Percentiles rank a stretch among this genome's conserved stretches.
Evolutionary conservation across 1,140 invertebrate genomes (phyloP).

Genomic region (Musca domestica): DNA sequence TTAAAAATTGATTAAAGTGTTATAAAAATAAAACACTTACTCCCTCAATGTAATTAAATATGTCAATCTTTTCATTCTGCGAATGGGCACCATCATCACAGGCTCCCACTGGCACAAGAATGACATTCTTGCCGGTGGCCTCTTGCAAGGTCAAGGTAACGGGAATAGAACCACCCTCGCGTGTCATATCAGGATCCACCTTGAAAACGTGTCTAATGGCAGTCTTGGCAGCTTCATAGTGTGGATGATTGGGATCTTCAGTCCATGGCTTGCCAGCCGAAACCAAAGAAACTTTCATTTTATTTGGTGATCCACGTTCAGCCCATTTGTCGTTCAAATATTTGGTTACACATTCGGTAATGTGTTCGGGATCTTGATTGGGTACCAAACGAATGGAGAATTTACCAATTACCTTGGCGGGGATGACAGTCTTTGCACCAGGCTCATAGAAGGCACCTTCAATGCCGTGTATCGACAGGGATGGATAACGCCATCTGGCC

Average conservation of each 20-base stretch:
- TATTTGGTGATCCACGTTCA: constrained; percentile 79
- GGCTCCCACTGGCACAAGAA: constrained; percentile 87
- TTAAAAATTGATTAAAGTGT: constrained; percentile 4
- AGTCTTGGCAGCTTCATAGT: constrained; percentile 83
- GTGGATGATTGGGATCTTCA: constrained; percentile 85
- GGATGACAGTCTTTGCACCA: constrained; percentile 95
- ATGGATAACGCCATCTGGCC: constrained; percentile 89
- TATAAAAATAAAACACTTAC: constrained; percentile 60
- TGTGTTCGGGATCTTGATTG: constrained; percentile 77
- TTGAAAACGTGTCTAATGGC: constrained; percentile 90
- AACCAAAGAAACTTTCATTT: constrained; percentile 66
- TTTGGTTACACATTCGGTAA: constrained; percentile 70
- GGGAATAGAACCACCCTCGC: constrained; percentile 95
- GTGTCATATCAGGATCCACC: constrained; percentile 89
- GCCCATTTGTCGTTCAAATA: constrained; percentile 74
- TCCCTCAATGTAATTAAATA: constrained; percentile 90
- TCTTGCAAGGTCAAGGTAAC: constrained; percentile 89
- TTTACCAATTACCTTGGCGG: constrained; percentile 91
- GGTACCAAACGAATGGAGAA: constrained; percentile 95
- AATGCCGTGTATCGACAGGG: constrained; percentile 89
- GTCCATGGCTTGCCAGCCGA: constrained; percentile 80
- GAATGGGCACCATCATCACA: constrained; percentile 97
- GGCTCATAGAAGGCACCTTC: constrained; percentile 82
- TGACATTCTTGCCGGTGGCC: constrained; percentile 87
- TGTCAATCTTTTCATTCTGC: constrained; percentile 95